Conservation (phyloP, 2,113 vertebrate species). For the Drymodes brunneopygia region DNA sequence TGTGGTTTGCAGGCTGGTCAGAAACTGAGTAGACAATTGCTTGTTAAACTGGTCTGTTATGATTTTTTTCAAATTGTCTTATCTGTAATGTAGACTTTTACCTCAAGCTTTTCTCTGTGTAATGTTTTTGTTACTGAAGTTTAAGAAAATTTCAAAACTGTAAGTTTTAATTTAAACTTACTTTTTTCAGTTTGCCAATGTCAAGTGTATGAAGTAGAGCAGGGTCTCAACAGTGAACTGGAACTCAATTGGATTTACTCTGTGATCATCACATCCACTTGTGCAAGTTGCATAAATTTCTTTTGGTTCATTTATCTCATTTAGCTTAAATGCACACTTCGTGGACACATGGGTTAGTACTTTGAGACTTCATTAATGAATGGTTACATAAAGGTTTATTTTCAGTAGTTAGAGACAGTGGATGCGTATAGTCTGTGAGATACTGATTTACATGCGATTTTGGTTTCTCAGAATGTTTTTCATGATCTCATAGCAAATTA, state of each 20-base stretch:
- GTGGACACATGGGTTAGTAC: not conserved
- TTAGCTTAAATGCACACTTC: not conserved
- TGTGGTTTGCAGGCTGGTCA: not conserved
- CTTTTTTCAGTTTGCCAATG: not conserved
- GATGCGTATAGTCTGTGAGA: not conserved
- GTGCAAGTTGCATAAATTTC: not conserved
- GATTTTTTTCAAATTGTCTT: not conserved
- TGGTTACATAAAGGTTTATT: not conserved
- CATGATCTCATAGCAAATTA: not conserved
- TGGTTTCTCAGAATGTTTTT: not conserved
- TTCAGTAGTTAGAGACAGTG: not conserved
- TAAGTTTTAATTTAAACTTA: not conserved
- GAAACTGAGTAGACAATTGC: not conserved
- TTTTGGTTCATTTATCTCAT: not conserved
- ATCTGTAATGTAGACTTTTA: not conserved
- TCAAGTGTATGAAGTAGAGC: not conserved
- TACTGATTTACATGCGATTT: rapidly evolving
- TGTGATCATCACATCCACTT: not conserved
- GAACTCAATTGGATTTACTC: not conserved
- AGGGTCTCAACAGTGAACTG: not conserved
- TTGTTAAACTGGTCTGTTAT: not conserved
- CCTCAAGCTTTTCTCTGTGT: not conserved
- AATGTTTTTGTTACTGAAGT: not conserved
- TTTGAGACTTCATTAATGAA: not conserved
- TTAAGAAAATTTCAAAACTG: not conserved